Evolutionary conservation across 2,888 invertebrate species (phyloP).

Genomic region (Idaea biselata): DNA sequence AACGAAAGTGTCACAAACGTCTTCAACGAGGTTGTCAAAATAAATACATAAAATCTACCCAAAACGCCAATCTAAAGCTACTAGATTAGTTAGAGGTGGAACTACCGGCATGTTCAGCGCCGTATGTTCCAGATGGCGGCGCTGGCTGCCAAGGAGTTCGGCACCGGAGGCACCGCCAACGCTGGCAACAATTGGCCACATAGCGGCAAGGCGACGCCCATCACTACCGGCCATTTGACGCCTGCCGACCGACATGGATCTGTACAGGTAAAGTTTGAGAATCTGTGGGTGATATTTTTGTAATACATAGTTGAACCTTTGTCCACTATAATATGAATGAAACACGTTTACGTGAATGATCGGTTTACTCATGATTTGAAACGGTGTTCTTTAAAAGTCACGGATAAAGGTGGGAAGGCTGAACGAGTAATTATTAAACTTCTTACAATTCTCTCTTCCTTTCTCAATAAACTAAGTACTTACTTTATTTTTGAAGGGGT

Average conservation of each 20-base stretch:
- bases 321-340: too few species aligned
- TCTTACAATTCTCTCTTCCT: too few species aligned
- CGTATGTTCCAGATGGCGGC: conserved; percentile 41
- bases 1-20: neutral
- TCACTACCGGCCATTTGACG: conserved; percentile 90
- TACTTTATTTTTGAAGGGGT: too few species aligned
- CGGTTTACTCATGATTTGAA: too few species aligned
- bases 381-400: too few species aligned
- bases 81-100: conserved; percentile 10
- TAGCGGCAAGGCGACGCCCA: conserved; percentile 91
- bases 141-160: conserved; percentile 64
- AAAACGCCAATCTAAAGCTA: neutral
- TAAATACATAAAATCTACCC: neutral
- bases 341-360: too few species aligned
- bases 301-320: neutral
- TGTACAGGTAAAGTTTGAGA: conserved; percentile 87
- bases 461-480: too few species aligned
- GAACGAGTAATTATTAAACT: too few species aligned
- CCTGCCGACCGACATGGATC: conserved; percentile 98
- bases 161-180: conserved; percentile 83
- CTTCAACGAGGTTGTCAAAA: neutral
- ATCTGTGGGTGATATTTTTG: conserved; percentile 5
- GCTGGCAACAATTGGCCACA: conserved; percentile 89
- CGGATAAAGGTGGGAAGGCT: too few species aligned
- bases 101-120: conserved; percentile 29